These are phyloP conservation scores for Glyptemys insculpta DNA, from an alignment of 2,797 vertebrate genomes.

Conservation along the genomic window DNA sequence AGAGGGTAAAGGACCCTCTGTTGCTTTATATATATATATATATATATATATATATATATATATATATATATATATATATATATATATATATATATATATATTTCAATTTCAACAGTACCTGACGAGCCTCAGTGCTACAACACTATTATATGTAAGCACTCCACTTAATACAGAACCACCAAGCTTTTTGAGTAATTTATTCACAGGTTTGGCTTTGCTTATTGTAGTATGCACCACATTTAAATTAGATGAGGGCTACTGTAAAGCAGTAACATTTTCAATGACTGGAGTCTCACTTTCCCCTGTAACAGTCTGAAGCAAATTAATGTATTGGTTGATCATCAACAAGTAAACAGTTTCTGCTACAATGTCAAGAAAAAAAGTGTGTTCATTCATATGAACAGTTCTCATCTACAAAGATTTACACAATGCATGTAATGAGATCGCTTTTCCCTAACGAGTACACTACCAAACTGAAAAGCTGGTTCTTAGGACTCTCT, in stretches of 20 bases:
- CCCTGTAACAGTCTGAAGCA: conserved; percentile 83
- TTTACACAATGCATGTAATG: conserved; percentile 81
- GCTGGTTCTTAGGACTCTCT: conserved; percentile 76
- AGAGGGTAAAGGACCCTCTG: conserved; percentile 77
- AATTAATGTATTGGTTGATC: conserved; percentile 82
- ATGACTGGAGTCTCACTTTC: conserved; percentile 80
- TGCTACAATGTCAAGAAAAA: conserved; percentile 80
- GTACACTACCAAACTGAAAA: conserved; percentile 81
- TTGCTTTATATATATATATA: conserved; percentile 53
- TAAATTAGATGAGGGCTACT: conserved; percentile 83
- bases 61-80: conserved; percentile 53
- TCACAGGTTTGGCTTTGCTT: conserved; percentile 85
- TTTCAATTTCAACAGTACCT: conserved; percentile 71
- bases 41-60: conserved; percentile 52
- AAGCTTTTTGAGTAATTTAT: conserved; percentile 86
- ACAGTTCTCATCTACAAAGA: conserved; percentile 77
- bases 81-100: conserved; percentile 43
- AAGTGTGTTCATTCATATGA: conserved; percentile 77
- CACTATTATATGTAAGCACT: conserved; percentile 3
- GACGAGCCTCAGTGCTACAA: conserved; percentile 59
- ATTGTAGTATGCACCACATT: conserved; percentile 86
- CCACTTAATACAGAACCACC: conserved; percentile 79
- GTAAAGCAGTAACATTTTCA: conserved; percentile 81
- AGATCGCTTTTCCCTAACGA: conserved; percentile 77
- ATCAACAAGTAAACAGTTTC: conserved; percentile 79